Evolutionary conservation across 2,797 vertebrate species (phyloP), one percentile per base, ranked within the genome.

Genomic region (Threskiornis aethiopicus): DNA sequence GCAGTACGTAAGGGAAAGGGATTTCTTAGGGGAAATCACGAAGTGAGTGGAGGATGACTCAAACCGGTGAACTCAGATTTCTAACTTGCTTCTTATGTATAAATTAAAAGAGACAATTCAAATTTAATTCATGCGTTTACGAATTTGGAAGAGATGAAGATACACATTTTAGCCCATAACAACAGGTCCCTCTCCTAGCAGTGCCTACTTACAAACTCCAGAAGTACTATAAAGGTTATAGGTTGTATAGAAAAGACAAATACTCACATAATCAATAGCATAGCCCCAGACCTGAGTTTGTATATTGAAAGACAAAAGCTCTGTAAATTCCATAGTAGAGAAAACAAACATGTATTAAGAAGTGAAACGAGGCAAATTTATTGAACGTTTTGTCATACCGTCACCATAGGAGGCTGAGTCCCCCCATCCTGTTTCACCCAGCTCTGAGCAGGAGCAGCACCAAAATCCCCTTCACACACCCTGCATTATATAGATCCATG

Each of bases 1-100:
- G 12, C 49, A 79, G 39, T 17, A 65, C 1, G 0, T 57, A 67
- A 83, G 49, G 61, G 55, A 87, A 79, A 78, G 26, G 21, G 77
- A 92, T 75, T 94, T 96, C 88, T 90, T 92, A 7, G 6, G 84
- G 61, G 84, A 90, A 89, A 95, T 84, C 64, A 79, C 42, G 51
- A 94, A 92, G 33, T 20, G 35, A 92, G 49, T 76, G 35, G 55
- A 82, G 13, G 26, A 93, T 89, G 57, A 92, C 72, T 88, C 72
- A 84, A 90, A 84, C 21, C 29, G 41, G 85, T 82, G 19, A 87
- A 71, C 24, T 76, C 46, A 37, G 42, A 58, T 87, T 62, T 87
- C 11, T 70, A 84, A 55, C 62, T 69, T 83, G 39, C 18, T 92
- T 67, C 25, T 71, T 29, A 59, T 4, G 33, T 28, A 52, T 71